Percentiles rank a stretch among this genome's conserved stretches.
phyloP scores from a whole-genome alignment of 2,113 vertebrate species.

The Coptodon rendalli region DNA sequence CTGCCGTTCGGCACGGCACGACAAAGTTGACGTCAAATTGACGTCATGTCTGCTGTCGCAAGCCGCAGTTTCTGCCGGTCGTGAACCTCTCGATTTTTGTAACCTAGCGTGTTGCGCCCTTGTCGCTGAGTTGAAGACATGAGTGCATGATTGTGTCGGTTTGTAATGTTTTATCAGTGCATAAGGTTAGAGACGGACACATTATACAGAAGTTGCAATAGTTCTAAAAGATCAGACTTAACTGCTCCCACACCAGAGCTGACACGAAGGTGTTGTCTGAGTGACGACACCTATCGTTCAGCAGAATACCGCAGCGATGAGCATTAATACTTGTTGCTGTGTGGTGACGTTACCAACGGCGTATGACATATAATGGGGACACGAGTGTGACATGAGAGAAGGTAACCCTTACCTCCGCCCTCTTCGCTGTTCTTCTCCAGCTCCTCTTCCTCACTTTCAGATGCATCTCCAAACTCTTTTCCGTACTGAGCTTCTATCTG shows the following conservation, averaged over 20 bases:
- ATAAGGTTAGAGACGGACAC: neutral
- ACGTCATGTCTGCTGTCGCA: neutral
- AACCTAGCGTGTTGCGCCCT: neutral
- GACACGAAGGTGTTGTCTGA: neutral
- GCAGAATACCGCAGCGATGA: neutral
- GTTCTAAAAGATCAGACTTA: neutral
- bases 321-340: neutral
- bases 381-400: neutral
- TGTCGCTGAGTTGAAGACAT: neutral
- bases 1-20: neutral
- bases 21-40: neutral
- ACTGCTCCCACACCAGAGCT: neutral
- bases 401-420: constrained; percentile 24
- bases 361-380: neutral
- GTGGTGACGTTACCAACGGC: neutral
- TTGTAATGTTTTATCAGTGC: neutral
- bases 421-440: constrained; percentile 37
- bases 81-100: neutral
- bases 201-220: neutral
- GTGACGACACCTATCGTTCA: neutral
- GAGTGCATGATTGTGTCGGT: neutral
- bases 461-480: constrained; percentile 87
- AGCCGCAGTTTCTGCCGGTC: neutral
- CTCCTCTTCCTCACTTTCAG: constrained; percentile 72
- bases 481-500: constrained; percentile 93